Evolutionary conservation across 2,888 invertebrate genomes (phyloP), one percentile per base, ranked within the genome.

Genomic region (Galeruca laticollis): DNA sequence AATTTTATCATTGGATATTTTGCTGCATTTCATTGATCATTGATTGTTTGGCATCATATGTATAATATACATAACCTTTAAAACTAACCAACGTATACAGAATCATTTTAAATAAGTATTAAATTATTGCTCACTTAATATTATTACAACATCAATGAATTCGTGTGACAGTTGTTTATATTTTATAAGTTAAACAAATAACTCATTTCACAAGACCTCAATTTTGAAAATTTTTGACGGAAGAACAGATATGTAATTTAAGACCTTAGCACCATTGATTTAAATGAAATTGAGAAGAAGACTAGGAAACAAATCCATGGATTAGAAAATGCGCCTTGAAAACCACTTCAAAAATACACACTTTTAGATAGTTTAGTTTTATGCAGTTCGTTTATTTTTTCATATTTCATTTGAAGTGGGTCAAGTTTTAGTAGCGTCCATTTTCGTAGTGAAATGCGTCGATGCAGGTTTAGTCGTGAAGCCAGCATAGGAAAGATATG

Each of bases 401-500:
- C 33, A 21, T 21, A 51, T 21, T 51, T 43, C 10, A 56, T 56
- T 51, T 33, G 33, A 66, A 66, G 40, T 59, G 26, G 66, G 66
- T 66, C 66, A 66, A 59, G 59, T 66, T 66, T 51, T 57, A 49
- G 9, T 21, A 40, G 40, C n/a, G 6, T 40, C n/a, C n/a, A 40
- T 40, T 56, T 64, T 56, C 18, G 13, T 43, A 40, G n/a, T n/a
- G 1, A 40, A 13, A 40, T 40, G n/a, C 40, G 40, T 40, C n/a
- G 13, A 40, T 40, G 40, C 40, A 40, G 11, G 13, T n/a, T 40
- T 40, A 40, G 40, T 40, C 1, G 40, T 4, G 40, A n/a, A 40
- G 40, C 40, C 5, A 40, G 5, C 5, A n/a, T 40, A 40, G 13
- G 10, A 37, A 1, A 37, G 37, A 10, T 37, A 26, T 26, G 4